phyloP scores from a whole-genome alignment of 2,888 invertebrate genomes.

The Apocheima hispidaria region DNA sequence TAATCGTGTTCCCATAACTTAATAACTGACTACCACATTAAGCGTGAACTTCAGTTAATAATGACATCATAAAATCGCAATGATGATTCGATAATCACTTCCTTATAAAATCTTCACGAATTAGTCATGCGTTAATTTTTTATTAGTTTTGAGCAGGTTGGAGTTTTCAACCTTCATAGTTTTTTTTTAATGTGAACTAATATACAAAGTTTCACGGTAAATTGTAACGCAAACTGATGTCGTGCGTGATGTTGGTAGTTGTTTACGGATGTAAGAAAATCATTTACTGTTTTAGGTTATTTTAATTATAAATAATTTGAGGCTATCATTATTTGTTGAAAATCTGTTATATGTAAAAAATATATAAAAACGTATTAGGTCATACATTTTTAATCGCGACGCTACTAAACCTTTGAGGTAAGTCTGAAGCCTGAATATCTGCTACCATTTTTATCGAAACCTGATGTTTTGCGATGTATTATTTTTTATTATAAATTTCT shows the following conservation, averaged over 20 bases:
- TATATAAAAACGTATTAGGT: too few relatives aligned
- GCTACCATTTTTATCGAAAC: too few relatives aligned
- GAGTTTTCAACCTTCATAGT: conserved; percentile 46
- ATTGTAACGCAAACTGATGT: conserved; percentile 24
- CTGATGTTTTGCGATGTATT: too few relatives aligned
- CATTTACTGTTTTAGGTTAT: not conserved
- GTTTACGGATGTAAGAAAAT: conserved; percentile 19
- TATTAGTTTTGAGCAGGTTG: conserved; percentile 44
- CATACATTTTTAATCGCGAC: too few relatives aligned
- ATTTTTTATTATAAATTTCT: too few relatives aligned
- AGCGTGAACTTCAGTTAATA: conserved; percentile 42
- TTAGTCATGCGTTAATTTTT: conserved; percentile 64
- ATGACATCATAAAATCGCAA: conserved; percentile 51
- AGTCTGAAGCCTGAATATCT: too few relatives aligned
- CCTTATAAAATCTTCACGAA: conserved; percentile 53
- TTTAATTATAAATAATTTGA: not conserved
- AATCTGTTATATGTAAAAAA: too few relatives aligned
- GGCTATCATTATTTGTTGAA: too few relatives aligned
- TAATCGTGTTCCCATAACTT: conserved; percentile 17
- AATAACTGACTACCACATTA: conserved; percentile 29
- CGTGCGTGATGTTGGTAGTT: conserved; percentile 13
- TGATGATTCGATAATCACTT: conserved; percentile 50
- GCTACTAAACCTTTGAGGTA: too few relatives aligned
- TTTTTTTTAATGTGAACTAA: conserved; percentile 23
- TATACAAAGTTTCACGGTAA: conserved; percentile 27